Conservation (phyloP, 2,888 invertebrate species). For the Villa cingulata region DNA sequence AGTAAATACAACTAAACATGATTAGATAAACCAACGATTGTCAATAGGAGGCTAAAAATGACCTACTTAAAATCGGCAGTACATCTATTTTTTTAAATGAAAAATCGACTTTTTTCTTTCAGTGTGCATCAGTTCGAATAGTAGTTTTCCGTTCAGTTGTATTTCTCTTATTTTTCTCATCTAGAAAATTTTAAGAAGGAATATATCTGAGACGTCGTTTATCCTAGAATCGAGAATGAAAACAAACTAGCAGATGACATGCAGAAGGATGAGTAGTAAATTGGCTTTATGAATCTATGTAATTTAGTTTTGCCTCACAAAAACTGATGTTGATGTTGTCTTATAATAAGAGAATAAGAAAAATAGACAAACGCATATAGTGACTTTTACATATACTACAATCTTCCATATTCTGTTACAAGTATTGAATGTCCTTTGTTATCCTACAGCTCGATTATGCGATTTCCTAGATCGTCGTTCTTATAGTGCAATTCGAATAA, state of each 20-base stretch:
- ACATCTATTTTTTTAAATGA: too few relatives aligned
- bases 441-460: conserved; percentile 9
- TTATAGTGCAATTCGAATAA: background rate
- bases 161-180: conserved; percentile 1
- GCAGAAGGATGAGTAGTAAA: conserved; percentile 1
- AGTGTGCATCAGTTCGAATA: too few relatives aligned
- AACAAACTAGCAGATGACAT: conserved; percentile 2
- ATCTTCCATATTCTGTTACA: too few relatives aligned
- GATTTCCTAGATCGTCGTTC: conserved; percentile 4
- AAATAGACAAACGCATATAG: conserved; percentile 11
- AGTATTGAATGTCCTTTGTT: conserved; percentile 8
- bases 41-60: too few relatives aligned
- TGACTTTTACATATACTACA: too few relatives aligned
- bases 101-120: too few relatives aligned
- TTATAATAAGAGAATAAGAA: conserved; percentile 3
- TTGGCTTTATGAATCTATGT: conserved; percentile 3
- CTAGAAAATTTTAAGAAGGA: background rate
- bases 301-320: conserved; percentile 3
- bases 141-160: too few relatives aligned
- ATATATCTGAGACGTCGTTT: conserved; percentile 8
- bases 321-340: conserved; percentile 7
- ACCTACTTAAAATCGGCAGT: too few relatives aligned
- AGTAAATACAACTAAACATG: too few relatives aligned
- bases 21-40: too few relatives aligned
- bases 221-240: background rate